These are phyloP conservation scores for Brenthis hecate DNA, from an alignment of 2,888 invertebrate genomes.

Conservation along the genomic window DNA sequence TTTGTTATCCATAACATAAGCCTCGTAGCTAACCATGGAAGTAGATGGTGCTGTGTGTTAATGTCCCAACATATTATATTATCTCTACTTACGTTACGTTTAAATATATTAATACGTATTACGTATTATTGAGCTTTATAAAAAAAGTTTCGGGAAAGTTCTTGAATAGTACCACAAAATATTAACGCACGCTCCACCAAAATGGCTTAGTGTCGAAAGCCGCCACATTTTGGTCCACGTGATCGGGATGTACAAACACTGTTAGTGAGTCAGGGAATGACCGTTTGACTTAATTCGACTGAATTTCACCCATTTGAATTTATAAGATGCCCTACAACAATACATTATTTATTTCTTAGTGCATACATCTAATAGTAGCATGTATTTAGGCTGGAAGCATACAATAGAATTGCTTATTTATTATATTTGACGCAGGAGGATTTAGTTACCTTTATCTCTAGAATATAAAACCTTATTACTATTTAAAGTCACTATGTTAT, in stretches of 20 bases:
- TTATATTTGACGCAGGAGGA: no score
- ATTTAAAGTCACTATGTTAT: no score
- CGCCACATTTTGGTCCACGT: slow-evolving; percentile 42
- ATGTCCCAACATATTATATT: no score
- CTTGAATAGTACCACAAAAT: neutral
- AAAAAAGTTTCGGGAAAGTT: neutral
- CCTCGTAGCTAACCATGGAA: no score
- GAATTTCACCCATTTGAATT: slow-evolving; percentile 41
- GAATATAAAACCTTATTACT: no score
- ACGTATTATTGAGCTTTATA: neutral
- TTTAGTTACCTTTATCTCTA: no score
- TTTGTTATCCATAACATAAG: no score
- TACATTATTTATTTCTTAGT: slow-evolving; percentile 35
- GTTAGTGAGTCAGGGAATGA: slow-evolving; percentile 37
- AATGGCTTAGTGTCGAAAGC: slow-evolving; percentile 25
- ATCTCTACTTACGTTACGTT: no score
- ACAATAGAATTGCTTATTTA: neutral
- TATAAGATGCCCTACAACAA: slow-evolving; percentile 34
- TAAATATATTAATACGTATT: no score
- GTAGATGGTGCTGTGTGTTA: no score
- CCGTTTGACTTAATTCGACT: slow-evolving; percentile 34
- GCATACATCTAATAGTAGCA: slow-evolving; percentile 9
- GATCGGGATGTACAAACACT: slow-evolving; percentile 32
- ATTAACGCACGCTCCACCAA: slow-evolving; percentile 2
- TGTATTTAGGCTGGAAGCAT: slow-evolving; percentile 20